Evolutionary conservation across 2,797 vertebrate species (phyloP).

Genomic region (Coluber constrictor): DNA sequence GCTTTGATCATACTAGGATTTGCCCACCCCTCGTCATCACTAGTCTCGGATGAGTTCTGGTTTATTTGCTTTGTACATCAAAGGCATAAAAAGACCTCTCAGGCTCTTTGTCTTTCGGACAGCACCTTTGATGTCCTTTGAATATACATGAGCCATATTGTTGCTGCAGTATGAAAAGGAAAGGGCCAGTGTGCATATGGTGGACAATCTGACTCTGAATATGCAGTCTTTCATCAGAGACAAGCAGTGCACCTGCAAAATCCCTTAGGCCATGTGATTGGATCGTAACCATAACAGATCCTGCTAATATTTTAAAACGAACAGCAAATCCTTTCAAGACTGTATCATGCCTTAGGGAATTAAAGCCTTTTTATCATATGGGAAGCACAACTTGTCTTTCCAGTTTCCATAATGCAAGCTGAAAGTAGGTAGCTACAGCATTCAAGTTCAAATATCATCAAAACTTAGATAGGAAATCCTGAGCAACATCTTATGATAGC

Average conservation of each 20-base stretch:
- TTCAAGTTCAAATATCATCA: not conserved
- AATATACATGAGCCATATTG: slow-evolving; percentile 66
- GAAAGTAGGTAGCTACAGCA: not conserved
- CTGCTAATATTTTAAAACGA: slow-evolving; percentile 32
- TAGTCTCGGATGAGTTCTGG: slow-evolving; percentile 71
- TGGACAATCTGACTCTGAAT: slow-evolving; percentile 39
- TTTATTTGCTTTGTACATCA: slow-evolving; percentile 78
- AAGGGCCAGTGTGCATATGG: slow-evolving; percentile 31
- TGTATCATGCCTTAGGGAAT: not conserved
- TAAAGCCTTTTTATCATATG: not conserved
- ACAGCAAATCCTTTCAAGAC: slow-evolving; percentile 4
- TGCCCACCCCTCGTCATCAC: slow-evolving; percentile 70
- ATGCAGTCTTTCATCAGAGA: slow-evolving; percentile 45
- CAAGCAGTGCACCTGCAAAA: not conserved
- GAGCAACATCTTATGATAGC: not conserved
- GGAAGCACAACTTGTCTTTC: not conserved
- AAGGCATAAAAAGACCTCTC: slow-evolving; percentile 71
- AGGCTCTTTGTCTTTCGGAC: slow-evolving; percentile 52
- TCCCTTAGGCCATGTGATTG: slow-evolving; percentile 2
- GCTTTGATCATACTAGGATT: slow-evolving; percentile 75
- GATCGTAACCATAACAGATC: slow-evolving; percentile 5
- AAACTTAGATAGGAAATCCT: not conserved
- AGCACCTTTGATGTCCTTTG: slow-evolving; percentile 66
- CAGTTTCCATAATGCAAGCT: not conserved
- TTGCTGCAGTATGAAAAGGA: slow-evolving; percentile 41